Evolutionary conservation across 2,797 vertebrate genomes (phyloP), one percentile per base, ranked within the genome.

Genomic region (Zalophus californianus): DNA sequence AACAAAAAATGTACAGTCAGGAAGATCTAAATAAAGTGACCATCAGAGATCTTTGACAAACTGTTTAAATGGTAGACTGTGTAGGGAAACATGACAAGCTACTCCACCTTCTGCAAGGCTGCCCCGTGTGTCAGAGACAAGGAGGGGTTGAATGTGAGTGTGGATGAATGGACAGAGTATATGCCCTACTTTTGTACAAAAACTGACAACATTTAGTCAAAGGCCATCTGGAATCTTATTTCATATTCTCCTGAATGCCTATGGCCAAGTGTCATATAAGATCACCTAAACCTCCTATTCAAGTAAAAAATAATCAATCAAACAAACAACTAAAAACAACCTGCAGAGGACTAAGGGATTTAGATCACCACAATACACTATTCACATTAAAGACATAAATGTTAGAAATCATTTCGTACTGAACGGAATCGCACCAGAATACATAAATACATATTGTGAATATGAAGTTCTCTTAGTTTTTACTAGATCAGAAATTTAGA

Each of bases 401-500:
- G 32, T 7, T 41, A 12, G 54, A n/a, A 92, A 87, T 52, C 29
- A 78, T 44, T 89, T 66, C 44, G 20, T 66, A n/a, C 9, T 85
- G 35, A 85, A 80, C 50, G 90, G 18, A 54, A n/a, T 85, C 52
- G 7, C 23, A 68, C 3, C 15, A 21, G 62, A 87, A 94, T 66
- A 13, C 5, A 68, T 25, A 85, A 90, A 60, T 70, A 68, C 14
- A 18, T 21, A 32, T 78, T 64, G 12, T 85, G 54, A 79, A 2
- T 44, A 56, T 86, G 48, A 92, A 95, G 25, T 75, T 62, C 23
- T 79, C 3, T 93, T 25, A 58, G 21, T 1, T 83, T 83, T 29
- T 95, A 79, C 23, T 18, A 72, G 38, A 66, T 96, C 35, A 77
- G n/a, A 89, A 84, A 75, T 90, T 77, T 12, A 87, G 86, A 58